phyloP scores from a whole-genome alignment of 2,888 invertebrate genomes.

The Thera britannica region DNA sequence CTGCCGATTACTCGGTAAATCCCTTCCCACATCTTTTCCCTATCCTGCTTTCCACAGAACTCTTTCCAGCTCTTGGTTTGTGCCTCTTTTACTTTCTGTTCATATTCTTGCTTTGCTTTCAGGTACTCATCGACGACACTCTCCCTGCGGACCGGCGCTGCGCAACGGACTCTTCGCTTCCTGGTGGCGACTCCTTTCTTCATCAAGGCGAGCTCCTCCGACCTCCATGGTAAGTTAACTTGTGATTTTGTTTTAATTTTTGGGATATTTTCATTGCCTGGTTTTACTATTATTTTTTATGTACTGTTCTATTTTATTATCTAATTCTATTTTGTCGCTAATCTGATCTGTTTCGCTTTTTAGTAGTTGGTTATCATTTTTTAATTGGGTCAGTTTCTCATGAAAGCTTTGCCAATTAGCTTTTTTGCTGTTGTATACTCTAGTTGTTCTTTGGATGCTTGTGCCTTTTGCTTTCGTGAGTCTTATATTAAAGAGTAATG shows the following conservation, averaged over 20 bases:
- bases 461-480: too few relatives aligned
- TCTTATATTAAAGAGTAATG: too few relatives aligned
- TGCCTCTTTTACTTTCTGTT: not conserved
- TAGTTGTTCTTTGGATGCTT: not conserved
- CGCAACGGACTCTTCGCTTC: too few relatives aligned
- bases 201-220: conserved; percentile 10
- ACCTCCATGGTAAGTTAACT: conserved; percentile 29
- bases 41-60: not conserved
- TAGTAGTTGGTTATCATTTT: conserved; percentile 11
- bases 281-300: conserved; percentile 8
- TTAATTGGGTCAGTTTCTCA: conserved; percentile 8
- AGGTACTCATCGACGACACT: too few relatives aligned
- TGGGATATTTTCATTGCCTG: conserved; percentile 12
- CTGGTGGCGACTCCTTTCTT: not conserved
- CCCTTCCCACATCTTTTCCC: too few relatives aligned
- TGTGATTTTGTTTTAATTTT: conserved; percentile 1
- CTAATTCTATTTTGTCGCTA: conserved; percentile 14
- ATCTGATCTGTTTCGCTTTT: conserved; percentile 11
- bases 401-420: too few relatives aligned
- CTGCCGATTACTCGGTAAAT: too few relatives aligned
- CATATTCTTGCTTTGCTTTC: too few relatives aligned
- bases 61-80: not conserved
- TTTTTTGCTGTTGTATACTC: not conserved
- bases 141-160: too few relatives aligned
- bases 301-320: not conserved